Percentiles rank a stretch among this genome's conserved stretches.
phyloP scores from a whole-genome alignment of 2,888 invertebrate genomes.

The Protonemura montana region DNA sequence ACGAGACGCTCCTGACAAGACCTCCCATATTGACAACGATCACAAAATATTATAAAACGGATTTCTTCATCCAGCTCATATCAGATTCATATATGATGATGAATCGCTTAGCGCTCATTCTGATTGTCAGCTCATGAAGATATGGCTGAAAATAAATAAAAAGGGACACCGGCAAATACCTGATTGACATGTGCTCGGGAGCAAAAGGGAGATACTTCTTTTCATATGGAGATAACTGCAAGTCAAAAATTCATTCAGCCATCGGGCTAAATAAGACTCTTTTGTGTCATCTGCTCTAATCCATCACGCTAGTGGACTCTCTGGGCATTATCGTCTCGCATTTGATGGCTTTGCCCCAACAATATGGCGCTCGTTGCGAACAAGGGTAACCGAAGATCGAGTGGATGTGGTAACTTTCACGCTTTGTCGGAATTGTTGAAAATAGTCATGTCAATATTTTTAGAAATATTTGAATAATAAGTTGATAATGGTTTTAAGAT shows the following conservation, averaged over 20 bases:
- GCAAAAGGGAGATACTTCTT: constrained; percentile 24
- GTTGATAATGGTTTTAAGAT: background rate
- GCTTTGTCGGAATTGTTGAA: background rate
- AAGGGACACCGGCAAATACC: background rate
- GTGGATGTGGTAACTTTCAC: background rate
- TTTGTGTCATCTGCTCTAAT: constrained; percentile 31
- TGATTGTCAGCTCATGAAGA: constrained; percentile 27
- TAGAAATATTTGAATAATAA: background rate
- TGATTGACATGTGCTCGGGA: constrained; percentile 29
- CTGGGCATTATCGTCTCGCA: background rate
- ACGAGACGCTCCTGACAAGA: background rate
- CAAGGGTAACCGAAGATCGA: background rate
- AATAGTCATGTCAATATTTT: background rate
- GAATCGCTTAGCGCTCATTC: constrained; percentile 24
- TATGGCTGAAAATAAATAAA: constrained; percentile 1
- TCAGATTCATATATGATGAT: constrained; percentile 31
- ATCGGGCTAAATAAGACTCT: background rate
- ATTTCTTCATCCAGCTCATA: constrained; percentile 19
- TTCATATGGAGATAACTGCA: constrained; percentile 44
- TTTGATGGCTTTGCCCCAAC: background rate
- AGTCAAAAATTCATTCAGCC: constrained; percentile 20
- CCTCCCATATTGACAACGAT: background rate
- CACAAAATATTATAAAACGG: background rate
- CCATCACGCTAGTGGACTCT: constrained; percentile 33
- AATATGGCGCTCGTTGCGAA: background rate